phyloP scores from a whole-genome alignment of 2,113 vertebrate genomes.

The Lipophrys pholis region DNA sequence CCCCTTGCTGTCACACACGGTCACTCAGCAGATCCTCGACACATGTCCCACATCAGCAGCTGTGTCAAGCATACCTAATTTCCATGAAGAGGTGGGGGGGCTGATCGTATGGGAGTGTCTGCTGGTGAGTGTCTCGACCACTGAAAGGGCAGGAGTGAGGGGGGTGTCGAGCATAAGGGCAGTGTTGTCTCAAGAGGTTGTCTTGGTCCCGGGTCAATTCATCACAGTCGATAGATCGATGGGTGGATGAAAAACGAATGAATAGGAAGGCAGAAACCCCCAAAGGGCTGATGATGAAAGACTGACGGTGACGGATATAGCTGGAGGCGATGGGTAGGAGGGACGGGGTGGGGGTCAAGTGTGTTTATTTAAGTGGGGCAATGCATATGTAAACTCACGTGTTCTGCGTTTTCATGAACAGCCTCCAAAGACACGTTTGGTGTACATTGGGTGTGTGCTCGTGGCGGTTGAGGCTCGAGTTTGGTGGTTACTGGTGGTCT shows the following conservation, averaged over 20 bases:
- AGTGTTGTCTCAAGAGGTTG: slow-evolving; percentile 41
- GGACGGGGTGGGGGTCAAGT: slow-evolving; percentile 4
- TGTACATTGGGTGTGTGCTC: slow-evolving; percentile 13
- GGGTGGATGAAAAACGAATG: slow-evolving; percentile 32
- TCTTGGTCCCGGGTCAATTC: slow-evolving; percentile 53
- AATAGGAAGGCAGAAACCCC: slow-evolving; percentile 46
- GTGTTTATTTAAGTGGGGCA: slow-evolving; percentile 20
- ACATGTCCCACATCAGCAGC: slow-evolving; percentile 30
- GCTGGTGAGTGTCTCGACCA: slow-evolving; percentile 21
- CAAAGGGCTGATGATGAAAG: slow-evolving; percentile 19
- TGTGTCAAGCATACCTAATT: slow-evolving; percentile 16
- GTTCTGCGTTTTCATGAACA: slow-evolving; percentile 9
- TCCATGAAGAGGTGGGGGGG: slow-evolving; percentile 1
- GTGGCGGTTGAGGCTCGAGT: slow-evolving; percentile 11
- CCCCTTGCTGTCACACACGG: slow-evolving; percentile 25
- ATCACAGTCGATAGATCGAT: slow-evolving; percentile 60
- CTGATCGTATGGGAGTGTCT: slow-evolving; percentile 8
- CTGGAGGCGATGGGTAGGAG: slow-evolving; percentile 21
- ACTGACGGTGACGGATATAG: slow-evolving; percentile 42
- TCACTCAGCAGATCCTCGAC: slow-evolving; percentile 27
- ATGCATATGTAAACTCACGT: slow-evolving; percentile 9
- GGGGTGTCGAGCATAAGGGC: slow-evolving; percentile 7
- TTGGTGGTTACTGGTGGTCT: slow-evolving; percentile 25
- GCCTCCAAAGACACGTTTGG: slow-evolving; percentile 6
- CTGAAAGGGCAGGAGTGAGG: not conserved